Conservation (phyloP, 2,888 invertebrate species). For the Heliothis peltigera region DNA sequence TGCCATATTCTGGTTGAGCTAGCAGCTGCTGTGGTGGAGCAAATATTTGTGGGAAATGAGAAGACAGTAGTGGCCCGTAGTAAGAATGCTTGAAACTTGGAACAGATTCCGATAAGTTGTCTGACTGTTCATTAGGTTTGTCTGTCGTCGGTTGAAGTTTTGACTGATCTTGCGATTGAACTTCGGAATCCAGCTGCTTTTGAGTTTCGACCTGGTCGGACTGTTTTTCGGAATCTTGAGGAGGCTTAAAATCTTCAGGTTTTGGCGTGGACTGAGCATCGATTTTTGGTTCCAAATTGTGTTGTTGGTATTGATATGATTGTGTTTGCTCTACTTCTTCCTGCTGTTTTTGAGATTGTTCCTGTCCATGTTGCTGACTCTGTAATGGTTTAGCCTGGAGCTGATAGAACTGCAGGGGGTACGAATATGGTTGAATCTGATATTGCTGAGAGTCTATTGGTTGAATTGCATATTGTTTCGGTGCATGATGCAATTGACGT, state of each 20-base stretch:
- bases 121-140: conserved; percentile 10
- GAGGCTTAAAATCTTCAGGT: conserved; percentile 6
- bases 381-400: conserved; percentile 1
- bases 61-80: neutral
- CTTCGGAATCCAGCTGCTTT: conserved; percentile 10
- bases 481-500: conserved; percentile 8
- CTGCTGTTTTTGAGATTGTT: conserved; percentile 15
- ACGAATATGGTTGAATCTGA: conserved; percentile 13
- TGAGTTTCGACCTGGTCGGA: conserved; percentile 4
- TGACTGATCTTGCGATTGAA: conserved; percentile 3
- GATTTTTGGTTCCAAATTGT: conserved; percentile 13
- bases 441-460: conserved; percentile 13
- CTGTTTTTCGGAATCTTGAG: conserved; percentile 16
- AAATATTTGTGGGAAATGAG: conserved; percentile 50
- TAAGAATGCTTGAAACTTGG: neutral
- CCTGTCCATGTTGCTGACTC: conserved; percentile 2
- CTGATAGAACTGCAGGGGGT: conserved; percentile 11
- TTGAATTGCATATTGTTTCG: conserved; percentile 3
- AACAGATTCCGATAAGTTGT: conserved; percentile 8
- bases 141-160: conserved; percentile 14
- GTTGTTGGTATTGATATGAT: conserved; percentile 17
- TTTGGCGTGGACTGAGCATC: conserved; percentile 21
- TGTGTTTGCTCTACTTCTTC: neutral
- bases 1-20: conserved; percentile 35
- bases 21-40: conserved; percentile 53